Conservation (phyloP, 2,888 invertebrate species). For the Stramonita haemastoma region DNA sequence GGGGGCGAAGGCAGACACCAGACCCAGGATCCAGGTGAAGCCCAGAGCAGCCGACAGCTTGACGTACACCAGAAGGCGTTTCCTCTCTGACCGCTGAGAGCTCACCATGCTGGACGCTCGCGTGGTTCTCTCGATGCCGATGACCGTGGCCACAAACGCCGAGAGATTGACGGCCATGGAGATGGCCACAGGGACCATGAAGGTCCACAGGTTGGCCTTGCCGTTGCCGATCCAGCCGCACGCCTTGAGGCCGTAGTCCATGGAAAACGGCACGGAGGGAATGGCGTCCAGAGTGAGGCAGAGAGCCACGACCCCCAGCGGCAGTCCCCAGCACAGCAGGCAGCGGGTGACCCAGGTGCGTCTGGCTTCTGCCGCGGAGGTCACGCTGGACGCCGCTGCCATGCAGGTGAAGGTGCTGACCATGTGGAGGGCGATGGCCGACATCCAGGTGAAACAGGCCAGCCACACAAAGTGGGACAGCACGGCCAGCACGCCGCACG, state of each 20-base stretch:
- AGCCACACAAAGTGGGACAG: conserved; percentile 45
- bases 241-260: conserved; percentile 33
- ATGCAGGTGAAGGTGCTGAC: conserved; percentile 43
- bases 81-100: conserved; percentile 21
- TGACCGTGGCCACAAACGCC: conserved; percentile 37
- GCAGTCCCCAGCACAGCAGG: conserved; percentile 33
- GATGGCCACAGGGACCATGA: conserved; percentile 18
- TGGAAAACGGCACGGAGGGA: neutral
- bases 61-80: conserved; percentile 37
- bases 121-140: conserved; percentile 39
- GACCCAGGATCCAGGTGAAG: conserved; percentile 38
- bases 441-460: conserved; percentile 49
- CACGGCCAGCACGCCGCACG: conserved; percentile 44
- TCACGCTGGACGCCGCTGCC: conserved; percentile 3
- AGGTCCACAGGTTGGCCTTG: conserved; percentile 28
- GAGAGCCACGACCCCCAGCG: conserved; percentile 16
- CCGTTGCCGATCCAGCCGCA: conserved; percentile 34
- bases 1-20: conserved; percentile 29
- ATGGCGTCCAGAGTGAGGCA: conserved; percentile 36
- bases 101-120: conserved; percentile 4
- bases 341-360: neutral
- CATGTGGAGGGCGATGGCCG: conserved; percentile 50
- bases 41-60: conserved; percentile 45
- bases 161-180: conserved; percentile 35
- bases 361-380: neutral